A percentile compares a stretch with the other conserved stretches of the same genome.
phyloP scores from a whole-genome alignment of 2,797 vertebrate genomes.

The Catostomus latipinnis region DNA sequence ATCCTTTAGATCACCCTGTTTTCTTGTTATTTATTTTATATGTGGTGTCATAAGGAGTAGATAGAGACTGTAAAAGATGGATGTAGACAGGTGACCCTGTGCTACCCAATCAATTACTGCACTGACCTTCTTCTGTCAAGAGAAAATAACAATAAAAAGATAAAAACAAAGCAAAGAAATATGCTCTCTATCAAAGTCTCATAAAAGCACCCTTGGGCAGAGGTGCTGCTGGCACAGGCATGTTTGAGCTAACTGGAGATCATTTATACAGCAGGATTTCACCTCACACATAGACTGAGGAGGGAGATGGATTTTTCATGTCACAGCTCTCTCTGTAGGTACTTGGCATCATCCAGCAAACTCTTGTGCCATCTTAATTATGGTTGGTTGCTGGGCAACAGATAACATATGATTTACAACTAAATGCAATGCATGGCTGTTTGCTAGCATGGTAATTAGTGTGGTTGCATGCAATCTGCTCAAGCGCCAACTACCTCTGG shows the following conservation, averaged over 20 bases:
- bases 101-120: slow-evolving; percentile 81
- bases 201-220: slow-evolving; percentile 70
- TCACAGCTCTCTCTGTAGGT: slow-evolving; percentile 23
- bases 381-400: slow-evolving; percentile 48
- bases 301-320: slow-evolving; percentile 43
- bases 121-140: slow-evolving; percentile 78
- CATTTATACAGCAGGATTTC: slow-evolving; percentile 35
- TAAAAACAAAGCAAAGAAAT: slow-evolving; percentile 65
- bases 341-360: slow-evolving; percentile 28
- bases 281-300: slow-evolving; percentile 17
- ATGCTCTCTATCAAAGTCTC: slow-evolving; percentile 68
- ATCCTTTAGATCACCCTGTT: neutral
- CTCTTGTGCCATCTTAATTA: slow-evolving; percentile 29
- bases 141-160: slow-evolving; percentile 18
- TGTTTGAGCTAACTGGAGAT: slow-evolving; percentile 57
- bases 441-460: slow-evolving; percentile 48
- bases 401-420: slow-evolving; percentile 51
- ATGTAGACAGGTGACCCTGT: slow-evolving; percentile 81
- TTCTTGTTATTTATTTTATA: slow-evolving; percentile 27
- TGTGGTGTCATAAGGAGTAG: slow-evolving; percentile 27
- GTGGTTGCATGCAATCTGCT: slow-evolving; percentile 6
- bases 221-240: slow-evolving; percentile 47
- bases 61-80: slow-evolving; percentile 56
- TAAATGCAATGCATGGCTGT: slow-evolving; percentile 28
- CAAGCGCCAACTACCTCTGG: neutral